phyloP scores from a whole-genome alignment of 2,888 invertebrate genomes.

The Macrophya annulata region DNA sequence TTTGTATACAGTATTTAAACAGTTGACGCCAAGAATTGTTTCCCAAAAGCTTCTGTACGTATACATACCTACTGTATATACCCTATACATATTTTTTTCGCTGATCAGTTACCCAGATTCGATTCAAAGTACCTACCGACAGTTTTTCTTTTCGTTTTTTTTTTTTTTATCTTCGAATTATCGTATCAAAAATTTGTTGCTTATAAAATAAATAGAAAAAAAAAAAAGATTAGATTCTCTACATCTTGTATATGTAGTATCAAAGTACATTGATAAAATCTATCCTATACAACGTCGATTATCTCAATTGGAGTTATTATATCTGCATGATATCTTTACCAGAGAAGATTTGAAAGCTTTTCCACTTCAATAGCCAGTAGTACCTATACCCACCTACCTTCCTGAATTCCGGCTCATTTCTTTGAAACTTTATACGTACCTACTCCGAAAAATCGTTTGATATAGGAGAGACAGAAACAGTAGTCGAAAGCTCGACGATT shows the following conservation, averaged over 20 bases:
- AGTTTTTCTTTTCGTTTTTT: background rate
- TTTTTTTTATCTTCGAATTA: background rate
- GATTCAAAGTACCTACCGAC: background rate
- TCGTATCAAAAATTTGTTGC: background rate
- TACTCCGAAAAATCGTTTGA: conserved; percentile 10
- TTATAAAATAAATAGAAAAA: too few species aligned
- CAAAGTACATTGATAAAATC: background rate
- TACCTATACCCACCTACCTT: background rate
- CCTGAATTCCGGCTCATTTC: background rate
- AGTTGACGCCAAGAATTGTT: background rate
- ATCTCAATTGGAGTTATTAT: conserved; percentile 27
- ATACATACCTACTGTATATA: too few species aligned
- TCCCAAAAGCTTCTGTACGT: background rate
- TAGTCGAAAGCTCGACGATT: background rate
- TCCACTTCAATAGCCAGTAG: background rate
- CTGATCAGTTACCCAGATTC: background rate
- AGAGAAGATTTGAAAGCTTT: background rate
- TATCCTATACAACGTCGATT: background rate
- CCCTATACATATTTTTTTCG: background rate
- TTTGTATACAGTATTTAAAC: conserved; percentile 38
- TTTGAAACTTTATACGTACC: conserved; percentile 7
- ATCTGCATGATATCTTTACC: background rate
- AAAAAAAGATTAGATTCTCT: background rate
- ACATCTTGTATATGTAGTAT: background rate
- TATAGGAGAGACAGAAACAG: background rate